These are phyloP conservation scores for Clarias laeviceps DNA, from an alignment of 2,797 vertebrate species.

Conservation along the genomic window DNA sequence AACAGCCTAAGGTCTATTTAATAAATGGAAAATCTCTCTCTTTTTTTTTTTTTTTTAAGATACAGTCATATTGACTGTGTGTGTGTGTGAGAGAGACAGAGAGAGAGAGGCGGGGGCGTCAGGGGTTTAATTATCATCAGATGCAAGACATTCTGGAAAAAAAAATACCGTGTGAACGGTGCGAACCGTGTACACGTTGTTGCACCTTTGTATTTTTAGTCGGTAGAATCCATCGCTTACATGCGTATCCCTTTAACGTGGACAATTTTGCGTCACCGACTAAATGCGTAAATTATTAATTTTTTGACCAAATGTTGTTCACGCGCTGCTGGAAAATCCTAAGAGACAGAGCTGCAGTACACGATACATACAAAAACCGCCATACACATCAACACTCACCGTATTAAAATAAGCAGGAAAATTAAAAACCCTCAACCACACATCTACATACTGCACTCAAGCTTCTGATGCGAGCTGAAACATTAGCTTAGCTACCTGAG, in stretches of 20 bases:
- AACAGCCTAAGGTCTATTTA: no score
- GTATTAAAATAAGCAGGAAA: background rate
- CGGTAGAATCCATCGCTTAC: background rate
- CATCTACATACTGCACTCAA: background rate
- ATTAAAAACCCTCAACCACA: background rate
- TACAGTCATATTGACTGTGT: background rate
- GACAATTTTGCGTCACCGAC: background rate
- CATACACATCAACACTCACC: background rate
- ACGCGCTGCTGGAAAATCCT: background rate
- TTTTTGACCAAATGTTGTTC: background rate
- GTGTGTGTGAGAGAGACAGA: background rate
- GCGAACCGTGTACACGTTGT: background rate
- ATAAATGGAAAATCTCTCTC: no score
- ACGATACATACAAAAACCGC: background rate
- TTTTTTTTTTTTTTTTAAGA: no score
- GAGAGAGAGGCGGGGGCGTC: background rate
- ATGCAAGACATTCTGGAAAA: background rate
- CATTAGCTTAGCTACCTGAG: background rate
- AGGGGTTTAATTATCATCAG: background rate
- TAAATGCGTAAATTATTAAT: background rate
- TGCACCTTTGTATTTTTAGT: background rate
- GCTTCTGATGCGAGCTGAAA: background rate
- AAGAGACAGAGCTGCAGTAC: background rate
- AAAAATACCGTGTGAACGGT: background rate
- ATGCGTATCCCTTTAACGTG: background rate